These are phyloP conservation scores for Semnornis frantzii DNA, from an alignment of 2,113 vertebrate genomes.

Conservation along the genomic window DNA sequence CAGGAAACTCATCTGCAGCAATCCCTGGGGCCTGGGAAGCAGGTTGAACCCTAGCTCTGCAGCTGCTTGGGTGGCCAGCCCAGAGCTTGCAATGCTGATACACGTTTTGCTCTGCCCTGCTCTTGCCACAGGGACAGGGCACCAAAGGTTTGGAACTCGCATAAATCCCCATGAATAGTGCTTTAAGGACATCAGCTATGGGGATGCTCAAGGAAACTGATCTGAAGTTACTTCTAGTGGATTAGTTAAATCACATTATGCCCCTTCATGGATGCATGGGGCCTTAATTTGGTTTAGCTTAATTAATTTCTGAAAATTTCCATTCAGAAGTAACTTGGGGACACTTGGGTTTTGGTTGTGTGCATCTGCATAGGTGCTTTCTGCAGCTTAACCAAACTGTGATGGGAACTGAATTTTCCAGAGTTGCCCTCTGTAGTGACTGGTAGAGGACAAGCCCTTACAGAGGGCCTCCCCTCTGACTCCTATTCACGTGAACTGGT, in stretches of 20 bases:
- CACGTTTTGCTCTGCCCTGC: background rate
- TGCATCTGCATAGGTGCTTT: background rate
- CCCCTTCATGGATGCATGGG: background rate
- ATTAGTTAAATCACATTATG: constrained; percentile 24
- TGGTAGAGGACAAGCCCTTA: background rate
- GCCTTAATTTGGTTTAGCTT: background rate
- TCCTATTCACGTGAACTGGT: fast-evolving
- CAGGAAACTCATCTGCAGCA: fast-evolving
- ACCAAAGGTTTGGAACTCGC: background rate
- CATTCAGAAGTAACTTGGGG: background rate
- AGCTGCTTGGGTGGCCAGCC: background rate
- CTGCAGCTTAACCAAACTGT: background rate
- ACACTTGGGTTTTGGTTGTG: background rate
- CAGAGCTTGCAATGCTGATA: background rate
- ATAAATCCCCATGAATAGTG: fast-evolving
- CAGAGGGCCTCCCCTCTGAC: background rate
- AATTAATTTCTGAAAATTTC: background rate
- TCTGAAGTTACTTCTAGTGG: background rate
- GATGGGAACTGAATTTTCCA: background rate
- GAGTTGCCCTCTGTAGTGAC: background rate
- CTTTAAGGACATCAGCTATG: background rate
- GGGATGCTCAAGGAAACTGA: background rate
- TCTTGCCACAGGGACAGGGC: background rate
- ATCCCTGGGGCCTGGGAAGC: background rate
- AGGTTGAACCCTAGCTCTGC: background rate